A percentile compares a stretch with the other conserved stretches of the same genome.
phyloP scores from a whole-genome alignment of 2,797 vertebrate genomes.

The Microhierax caerulescens region DNA sequence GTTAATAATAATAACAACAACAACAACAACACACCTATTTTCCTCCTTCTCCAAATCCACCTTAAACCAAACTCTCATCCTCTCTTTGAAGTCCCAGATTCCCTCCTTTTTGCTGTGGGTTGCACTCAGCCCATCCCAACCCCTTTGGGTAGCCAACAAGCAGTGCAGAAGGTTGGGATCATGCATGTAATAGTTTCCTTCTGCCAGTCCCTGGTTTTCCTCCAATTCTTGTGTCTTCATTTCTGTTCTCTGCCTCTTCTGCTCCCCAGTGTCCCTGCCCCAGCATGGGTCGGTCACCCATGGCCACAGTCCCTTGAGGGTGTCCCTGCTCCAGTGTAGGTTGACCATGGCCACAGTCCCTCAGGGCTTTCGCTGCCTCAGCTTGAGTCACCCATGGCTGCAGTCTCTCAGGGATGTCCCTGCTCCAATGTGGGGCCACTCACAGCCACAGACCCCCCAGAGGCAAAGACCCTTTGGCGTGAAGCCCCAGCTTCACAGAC shows the following conservation, averaged over 20 bases:
- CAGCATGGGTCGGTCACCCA: neutral
- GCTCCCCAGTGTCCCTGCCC: neutral
- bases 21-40: neutral
- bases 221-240: neutral
- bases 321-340: neutral
- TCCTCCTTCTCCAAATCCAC: neutral
- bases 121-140: neutral
- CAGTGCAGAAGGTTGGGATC: fast-evolving
- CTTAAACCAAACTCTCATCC: neutral
- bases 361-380: too few species aligned
- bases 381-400: too few species aligned
- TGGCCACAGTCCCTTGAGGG: neutral
- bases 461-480: fast-evolving
- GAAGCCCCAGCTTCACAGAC: neutral
- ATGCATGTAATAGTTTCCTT: neutral
- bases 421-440: too few species aligned
- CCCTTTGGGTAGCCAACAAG: neutral
- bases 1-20: too few species aligned
- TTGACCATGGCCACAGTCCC: too few species aligned
- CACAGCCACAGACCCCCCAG: neutral
- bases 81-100: neutral
- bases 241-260: neutral
- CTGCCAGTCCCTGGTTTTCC: neutral
- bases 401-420: neutral
- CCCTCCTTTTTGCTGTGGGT: neutral